Evolutionary conservation across 2,797 vertebrate genomes (phyloP).

Genomic region (Notamacropus eugenii): DNA sequence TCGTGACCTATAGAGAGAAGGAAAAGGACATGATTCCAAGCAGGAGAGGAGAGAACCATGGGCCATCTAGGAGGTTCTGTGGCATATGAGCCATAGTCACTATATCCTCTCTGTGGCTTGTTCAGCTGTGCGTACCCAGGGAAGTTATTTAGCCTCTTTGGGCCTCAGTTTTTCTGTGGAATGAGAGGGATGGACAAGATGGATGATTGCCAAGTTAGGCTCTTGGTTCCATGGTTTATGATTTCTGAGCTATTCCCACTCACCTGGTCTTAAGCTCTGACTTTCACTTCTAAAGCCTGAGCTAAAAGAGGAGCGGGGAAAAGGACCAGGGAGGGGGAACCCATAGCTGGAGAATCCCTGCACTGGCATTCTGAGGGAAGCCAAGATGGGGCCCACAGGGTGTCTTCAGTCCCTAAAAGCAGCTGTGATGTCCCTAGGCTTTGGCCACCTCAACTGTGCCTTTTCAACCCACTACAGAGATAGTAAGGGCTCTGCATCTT

Average conservation of each 20-base stretch:
- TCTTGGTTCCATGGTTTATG: background rate
- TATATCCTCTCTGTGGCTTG: background rate
- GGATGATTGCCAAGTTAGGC: background rate
- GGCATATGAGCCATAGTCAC: background rate
- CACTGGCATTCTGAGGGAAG: fast-evolving
- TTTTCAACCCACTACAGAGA: background rate
- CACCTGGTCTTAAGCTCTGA: background rate
- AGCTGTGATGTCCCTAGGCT: background rate
- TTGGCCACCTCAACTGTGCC: background rate
- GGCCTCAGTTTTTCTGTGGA: conserved; percentile 1
- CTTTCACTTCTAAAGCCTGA: background rate
- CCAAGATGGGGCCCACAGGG: no score
- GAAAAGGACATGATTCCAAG: background rate
- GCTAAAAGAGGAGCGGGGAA: background rate
- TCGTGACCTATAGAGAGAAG: conserved; percentile 88
- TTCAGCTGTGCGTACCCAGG: background rate
- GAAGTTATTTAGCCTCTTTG: background rate
- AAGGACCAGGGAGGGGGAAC: background rate
- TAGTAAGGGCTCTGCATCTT: background rate
- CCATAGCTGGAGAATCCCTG: background rate
- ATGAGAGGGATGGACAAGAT: background rate
- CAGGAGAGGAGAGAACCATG: background rate
- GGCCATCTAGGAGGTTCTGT: background rate
- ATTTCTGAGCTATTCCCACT: background rate
- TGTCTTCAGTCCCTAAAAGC: background rate